Percentiles rank a stretch among this genome's conserved stretches.
Evolutionary conservation across 2,113 vertebrate species (phyloP).

Genomic region (Gymnogyps californianus): DNA sequence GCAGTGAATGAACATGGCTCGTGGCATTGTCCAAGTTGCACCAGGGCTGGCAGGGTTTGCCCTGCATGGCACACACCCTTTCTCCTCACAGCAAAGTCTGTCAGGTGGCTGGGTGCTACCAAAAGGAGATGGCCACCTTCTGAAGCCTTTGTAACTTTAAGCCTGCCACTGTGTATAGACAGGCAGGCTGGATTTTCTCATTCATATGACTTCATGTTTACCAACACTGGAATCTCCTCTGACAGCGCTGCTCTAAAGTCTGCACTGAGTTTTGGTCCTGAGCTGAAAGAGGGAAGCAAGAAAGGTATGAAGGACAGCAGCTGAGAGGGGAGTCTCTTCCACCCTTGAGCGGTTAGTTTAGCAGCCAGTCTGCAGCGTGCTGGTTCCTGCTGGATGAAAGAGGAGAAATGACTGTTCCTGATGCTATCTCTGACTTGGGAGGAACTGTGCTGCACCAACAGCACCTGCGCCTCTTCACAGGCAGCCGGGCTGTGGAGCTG

Average conservation of each 20-base stretch:
- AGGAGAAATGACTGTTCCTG: background rate
- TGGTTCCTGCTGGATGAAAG: background rate
- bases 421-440: background rate
- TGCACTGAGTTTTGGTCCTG: background rate
- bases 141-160: background rate
- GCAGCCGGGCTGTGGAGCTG: background rate
- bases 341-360: background rate
- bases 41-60: background rate
- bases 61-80: background rate
- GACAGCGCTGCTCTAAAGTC: background rate
- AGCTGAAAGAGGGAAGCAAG: background rate
- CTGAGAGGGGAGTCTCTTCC: background rate
- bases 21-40: fast-evolving
- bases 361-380: background rate
- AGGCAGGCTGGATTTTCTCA: background rate
- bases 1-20: background rate
- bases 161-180: background rate
- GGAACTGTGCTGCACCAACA: background rate
- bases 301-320: background rate
- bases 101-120: background rate
- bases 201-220: background rate
- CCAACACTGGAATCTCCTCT: background rate
- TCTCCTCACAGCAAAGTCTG: background rate
- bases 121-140: background rate
- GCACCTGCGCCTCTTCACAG: background rate